Conservation (phyloP, 2,113 vertebrate species). For the Eulemur rufifrons region DNA sequence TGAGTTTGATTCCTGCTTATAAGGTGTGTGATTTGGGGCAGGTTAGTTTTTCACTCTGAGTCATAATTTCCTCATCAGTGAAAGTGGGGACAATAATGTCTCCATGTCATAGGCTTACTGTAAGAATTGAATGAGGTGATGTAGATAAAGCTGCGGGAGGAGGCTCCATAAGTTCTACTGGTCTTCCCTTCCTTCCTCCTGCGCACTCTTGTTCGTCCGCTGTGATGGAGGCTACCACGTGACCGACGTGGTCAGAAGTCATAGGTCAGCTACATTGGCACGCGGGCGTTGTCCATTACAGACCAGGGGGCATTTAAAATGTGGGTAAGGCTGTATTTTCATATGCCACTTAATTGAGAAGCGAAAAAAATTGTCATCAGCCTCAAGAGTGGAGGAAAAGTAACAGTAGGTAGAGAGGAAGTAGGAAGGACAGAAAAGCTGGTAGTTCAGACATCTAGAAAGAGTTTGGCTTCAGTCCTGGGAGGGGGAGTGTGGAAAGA, state of each 20-base stretch:
- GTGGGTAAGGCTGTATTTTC: background rate
- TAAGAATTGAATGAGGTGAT: background rate
- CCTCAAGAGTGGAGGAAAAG: background rate
- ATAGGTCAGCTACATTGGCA: background rate
- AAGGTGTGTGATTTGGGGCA: background rate
- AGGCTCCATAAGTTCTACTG: too few relatives aligned
- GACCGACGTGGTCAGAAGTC: background rate
- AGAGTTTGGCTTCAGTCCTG: background rate
- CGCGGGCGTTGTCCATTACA: background rate
- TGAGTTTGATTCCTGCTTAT: background rate
- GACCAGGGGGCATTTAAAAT: background rate
- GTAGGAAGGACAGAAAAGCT: background rate
- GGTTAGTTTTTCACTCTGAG: background rate
- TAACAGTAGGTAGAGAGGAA: too few relatives aligned
- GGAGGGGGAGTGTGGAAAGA: rapidly evolving
- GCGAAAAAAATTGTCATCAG: background rate
- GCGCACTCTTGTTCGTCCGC: background rate
- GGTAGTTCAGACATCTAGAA: background rate
- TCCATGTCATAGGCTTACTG: background rate
- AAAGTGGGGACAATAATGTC: background rate
- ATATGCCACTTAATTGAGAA: background rate
- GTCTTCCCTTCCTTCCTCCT: background rate
- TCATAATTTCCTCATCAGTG: background rate
- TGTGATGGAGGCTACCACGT: background rate
- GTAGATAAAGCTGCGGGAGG: background rate